Percentiles rank a stretch among this genome's conserved stretches.
These are phyloP conservation scores for Emys orbicularis DNA, from an alignment of 2,797 vertebrate genomes.

Conservation along the genomic window DNA sequence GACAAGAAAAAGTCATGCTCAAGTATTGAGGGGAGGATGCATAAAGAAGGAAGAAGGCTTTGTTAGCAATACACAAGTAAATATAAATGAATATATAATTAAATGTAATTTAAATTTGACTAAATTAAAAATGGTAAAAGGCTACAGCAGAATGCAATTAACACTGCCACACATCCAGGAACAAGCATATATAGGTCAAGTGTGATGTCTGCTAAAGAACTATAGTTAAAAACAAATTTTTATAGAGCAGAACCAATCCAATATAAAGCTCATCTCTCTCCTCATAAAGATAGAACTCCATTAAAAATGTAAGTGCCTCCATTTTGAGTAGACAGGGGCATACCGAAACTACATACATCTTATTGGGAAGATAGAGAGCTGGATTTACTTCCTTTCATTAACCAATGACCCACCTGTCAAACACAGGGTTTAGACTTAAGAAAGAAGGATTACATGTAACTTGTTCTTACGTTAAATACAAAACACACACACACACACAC, in stretches of 20 bases:
- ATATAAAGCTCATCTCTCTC: background rate
- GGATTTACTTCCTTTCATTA: slow-evolving; percentile 73
- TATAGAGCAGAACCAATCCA: background rate
- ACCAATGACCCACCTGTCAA: slow-evolving; percentile 74
- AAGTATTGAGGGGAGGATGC: background rate
- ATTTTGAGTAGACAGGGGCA: slow-evolving; percentile 30
- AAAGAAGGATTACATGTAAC: slow-evolving; percentile 61
- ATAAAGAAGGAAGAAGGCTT: background rate
- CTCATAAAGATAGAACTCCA: background rate
- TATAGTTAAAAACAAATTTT: background rate
- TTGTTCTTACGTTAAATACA: slow-evolving; percentile 46
- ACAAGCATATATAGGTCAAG: background rate
- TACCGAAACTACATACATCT: slow-evolving; percentile 19
- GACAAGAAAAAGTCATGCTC: background rate
- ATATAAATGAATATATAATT: background rate
- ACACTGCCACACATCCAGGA: background rate
- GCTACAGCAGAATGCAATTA: background rate
- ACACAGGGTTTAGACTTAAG: slow-evolving; percentile 69
- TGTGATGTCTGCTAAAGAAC: background rate
- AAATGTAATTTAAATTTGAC: background rate
- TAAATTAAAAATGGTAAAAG: background rate
- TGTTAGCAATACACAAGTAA: background rate
- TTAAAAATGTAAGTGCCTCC: slow-evolving; percentile 48
- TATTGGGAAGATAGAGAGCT: slow-evolving; percentile 66
- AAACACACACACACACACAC: background rate